Evolutionary conservation across 1,140 invertebrate genomes (phyloP), one percentile per base, ranked within the genome.

Genomic region (Lordiphosa mommai): DNA sequence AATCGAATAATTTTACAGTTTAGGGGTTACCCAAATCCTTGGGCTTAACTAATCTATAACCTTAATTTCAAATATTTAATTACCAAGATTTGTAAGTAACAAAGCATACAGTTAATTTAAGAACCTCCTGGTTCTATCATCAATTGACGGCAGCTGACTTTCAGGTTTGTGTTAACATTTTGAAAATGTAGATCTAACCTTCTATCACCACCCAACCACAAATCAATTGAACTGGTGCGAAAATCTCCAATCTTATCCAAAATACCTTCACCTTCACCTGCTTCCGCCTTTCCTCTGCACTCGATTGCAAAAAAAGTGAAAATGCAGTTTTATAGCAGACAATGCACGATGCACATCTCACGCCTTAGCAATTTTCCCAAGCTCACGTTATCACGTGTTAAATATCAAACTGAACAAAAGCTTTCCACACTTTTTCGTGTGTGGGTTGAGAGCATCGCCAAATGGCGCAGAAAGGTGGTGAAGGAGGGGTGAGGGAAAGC

Each of bases 371-470:
- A 51, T 49, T 65, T 67, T 67, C 63, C 61, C 63, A 67, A 29
- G 46, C 38, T 41, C 52, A 14, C 12, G 44, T 66, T 84, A 84
- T 84, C 72, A 82, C 52, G 77, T 82, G 76, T 77, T 66, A 61
- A 58, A 61, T 65, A 77, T 84, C 77, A 56, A 27, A n/a, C 36
- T 38, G 63, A 67, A 67, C 63, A 68, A 61, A 56, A 56, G 52
- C 52, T 56, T 82, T 84, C 65, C 59, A 55, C 72, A 50, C 63
- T 58, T 37, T 61, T 60, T n/a, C n/a, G n/a, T 17, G 46, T 20
- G 63, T 58, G 52, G 63, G 52, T 67, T 34, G 52, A 46, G 37
- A 58, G 63, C 34, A 41, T 48, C n/a, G 32, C 30, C 30, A 37
- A 16, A 29, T 16, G 27, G 36, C 8, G 23, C 23, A 6, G 23